These are phyloP conservation scores for Cactoblastis cactorum DNA, from an alignment of 2,888 invertebrate genomes.

Conservation along the genomic window DNA sequence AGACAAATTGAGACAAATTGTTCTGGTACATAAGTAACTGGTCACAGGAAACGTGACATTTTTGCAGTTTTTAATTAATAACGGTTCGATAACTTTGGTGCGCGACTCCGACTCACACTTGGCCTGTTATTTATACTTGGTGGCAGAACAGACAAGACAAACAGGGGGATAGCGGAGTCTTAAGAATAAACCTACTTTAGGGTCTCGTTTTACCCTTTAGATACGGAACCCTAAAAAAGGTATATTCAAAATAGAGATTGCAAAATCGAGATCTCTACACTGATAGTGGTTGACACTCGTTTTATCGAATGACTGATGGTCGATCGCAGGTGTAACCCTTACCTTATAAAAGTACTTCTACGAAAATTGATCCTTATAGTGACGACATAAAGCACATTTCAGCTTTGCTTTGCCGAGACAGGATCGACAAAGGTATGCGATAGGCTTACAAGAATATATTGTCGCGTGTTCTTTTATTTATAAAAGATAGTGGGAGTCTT, in stretches of 20 bases:
- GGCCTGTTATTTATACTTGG: no score
- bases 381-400: constrained; percentile 20
- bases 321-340: constrained; percentile 40
- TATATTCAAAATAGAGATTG: constrained; percentile 14
- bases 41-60: no score
- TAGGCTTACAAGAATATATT: constrained; percentile 18
- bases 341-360: constrained; percentile 18
- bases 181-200: no score
- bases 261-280: constrained; percentile 21
- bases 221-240: no score
- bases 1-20: no score
- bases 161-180: no score
- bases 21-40: no score
- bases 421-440: constrained; percentile 48
- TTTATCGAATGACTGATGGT: constrained; percentile 44
- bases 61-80: no score
- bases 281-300: constrained; percentile 28
- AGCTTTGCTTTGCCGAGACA: constrained; percentile 30
- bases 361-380: constrained; percentile 17
- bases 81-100: no score
- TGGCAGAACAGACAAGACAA: no score
- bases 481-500: constrained; percentile 3
- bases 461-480: constrained; percentile 6
- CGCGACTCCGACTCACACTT: no score
- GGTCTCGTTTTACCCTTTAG: no score